Conservation (phyloP, 2,888 invertebrate species). For the Aspidiotus rigidus region DNA sequence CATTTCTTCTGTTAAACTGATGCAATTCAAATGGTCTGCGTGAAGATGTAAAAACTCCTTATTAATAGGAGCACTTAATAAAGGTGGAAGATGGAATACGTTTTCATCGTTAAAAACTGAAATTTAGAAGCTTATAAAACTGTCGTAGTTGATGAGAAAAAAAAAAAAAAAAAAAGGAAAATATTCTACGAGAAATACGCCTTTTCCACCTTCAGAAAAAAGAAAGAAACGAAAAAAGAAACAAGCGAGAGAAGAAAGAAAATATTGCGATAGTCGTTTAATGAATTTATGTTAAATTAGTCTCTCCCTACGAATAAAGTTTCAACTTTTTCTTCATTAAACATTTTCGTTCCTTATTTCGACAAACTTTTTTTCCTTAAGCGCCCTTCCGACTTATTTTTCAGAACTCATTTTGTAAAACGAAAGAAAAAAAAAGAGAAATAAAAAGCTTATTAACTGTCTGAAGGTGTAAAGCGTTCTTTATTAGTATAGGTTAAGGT, state of each 20-base stretch:
- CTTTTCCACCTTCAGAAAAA: background rate
- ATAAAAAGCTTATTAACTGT: conserved; percentile 26
- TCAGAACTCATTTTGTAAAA: conserved; percentile 6
- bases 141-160: no score
- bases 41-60: no score
- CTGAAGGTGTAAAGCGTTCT: conserved; percentile 32
- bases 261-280: conserved; percentile 28
- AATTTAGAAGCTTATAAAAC: no score
- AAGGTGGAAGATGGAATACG: no score
- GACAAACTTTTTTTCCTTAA: conserved; percentile 19
- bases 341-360: conserved; percentile 25
- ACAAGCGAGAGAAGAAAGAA: background rate
- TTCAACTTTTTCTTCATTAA: conserved; percentile 31
- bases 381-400: conserved; percentile 7
- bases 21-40: no score
- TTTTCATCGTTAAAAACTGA: no score
- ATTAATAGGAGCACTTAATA: no score
- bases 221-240: background rate
- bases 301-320: conserved; percentile 26
- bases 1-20: no score
- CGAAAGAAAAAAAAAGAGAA: conserved; percentile 6
- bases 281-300: conserved; percentile 33
- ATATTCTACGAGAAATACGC: no score
- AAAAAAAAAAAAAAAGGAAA: no score
- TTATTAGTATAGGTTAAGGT: conserved; percentile 32